Percentiles rank a stretch among this genome's conserved stretches.
phyloP scores from a whole-genome alignment of 2,797 vertebrate species.

The Microcaecilia unicolor region DNA sequence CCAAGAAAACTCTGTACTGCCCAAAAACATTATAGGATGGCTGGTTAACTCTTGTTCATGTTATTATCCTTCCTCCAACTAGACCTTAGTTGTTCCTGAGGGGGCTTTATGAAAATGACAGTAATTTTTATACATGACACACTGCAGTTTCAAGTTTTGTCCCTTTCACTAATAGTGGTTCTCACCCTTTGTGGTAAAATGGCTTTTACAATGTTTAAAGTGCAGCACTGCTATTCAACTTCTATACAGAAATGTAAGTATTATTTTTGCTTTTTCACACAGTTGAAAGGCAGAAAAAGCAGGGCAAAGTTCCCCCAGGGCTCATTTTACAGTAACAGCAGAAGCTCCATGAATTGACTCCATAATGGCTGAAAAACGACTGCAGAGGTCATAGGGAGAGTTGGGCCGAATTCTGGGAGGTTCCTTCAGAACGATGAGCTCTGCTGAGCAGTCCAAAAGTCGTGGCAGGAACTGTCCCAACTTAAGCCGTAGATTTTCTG shows the following conservation, averaged over 20 bases:
- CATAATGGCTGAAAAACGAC: constrained; percentile 85
- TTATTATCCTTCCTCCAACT: no score
- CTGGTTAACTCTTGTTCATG: no score
- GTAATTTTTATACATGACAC: neutral
- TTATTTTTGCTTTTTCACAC: no score
- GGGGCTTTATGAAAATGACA: constrained; percentile 1
- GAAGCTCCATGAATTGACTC: constrained; percentile 82
- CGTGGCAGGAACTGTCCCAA: constrained; percentile 82
- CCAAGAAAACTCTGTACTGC: no score
- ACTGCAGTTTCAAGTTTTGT: rapidly evolving
- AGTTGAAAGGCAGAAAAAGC: neutral
- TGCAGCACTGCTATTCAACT: constrained; percentile 13
- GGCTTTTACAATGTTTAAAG: constrained; percentile 2
- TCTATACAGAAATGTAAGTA: neutral
- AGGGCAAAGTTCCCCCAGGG: rapidly evolving
- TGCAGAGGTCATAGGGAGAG: constrained; percentile 86
- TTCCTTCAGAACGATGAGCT: constrained; percentile 78
- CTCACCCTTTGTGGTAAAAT: neutral
- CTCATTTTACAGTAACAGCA: constrained; percentile 69
- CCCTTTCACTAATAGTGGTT: neutral
- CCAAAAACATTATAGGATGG: no score
- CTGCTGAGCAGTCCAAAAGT: constrained; percentile 80
- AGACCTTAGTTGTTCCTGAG: constrained; percentile 1
- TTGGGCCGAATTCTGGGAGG: constrained; percentile 83
- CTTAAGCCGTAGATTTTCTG: constrained; percentile 79